Percentiles rank a stretch among this genome's conserved stretches.
Conservation (phyloP, 2,797 vertebrate genomes). For the Cyclura pinguis region DNA sequence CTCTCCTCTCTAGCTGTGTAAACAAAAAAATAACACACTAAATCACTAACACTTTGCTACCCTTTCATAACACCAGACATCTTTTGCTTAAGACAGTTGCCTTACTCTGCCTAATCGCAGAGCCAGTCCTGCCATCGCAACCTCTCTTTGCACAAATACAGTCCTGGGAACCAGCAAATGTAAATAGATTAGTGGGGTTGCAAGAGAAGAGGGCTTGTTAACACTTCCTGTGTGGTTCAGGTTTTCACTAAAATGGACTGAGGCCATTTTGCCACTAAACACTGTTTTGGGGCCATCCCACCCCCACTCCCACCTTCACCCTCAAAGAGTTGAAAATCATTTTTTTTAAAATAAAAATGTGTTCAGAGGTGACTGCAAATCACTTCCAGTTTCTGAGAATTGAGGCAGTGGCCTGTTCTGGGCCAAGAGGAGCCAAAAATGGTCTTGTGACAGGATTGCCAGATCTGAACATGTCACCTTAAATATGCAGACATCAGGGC, state of each 20-base stretch:
- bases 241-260: background rate
- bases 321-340: no score
- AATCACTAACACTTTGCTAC: background rate
- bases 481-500: no score
- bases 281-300: no score
- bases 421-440: no score
- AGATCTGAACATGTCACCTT: no score
- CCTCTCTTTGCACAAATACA: background rate
- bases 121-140: background rate
- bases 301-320: no score
- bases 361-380: no score
- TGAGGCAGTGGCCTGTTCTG: no score
- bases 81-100: background rate
- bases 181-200: background rate
- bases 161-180: background rate
- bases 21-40: background rate
- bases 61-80: background rate
- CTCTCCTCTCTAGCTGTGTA: background rate
- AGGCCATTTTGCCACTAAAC: no score
- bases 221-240: background rate
- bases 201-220: background rate
- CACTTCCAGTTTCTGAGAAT: no score
- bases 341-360: no score
- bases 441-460: no score
- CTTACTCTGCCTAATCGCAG: background rate